Conservation (phyloP, 2,113 vertebrate genomes). For the Xiphophorus couchianus region DNA sequence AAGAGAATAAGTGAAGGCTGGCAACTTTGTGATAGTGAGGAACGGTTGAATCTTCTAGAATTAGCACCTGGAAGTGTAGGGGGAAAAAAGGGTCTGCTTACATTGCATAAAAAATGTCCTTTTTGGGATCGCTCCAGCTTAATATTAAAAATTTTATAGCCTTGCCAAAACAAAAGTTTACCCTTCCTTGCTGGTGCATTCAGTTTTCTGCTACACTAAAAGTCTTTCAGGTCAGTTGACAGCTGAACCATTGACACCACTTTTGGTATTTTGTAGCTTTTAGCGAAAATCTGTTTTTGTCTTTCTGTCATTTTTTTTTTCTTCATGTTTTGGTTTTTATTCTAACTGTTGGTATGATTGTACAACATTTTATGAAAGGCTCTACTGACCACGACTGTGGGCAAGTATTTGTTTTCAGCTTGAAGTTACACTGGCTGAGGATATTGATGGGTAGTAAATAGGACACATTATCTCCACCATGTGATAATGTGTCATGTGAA, state of each 20-base stretch:
- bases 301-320: too few species aligned
- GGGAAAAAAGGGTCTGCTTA: neutral
- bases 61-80: neutral
- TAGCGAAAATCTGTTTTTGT: too few species aligned
- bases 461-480: too few species aligned
- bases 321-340: too few species aligned
- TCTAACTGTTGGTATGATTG: too few species aligned
- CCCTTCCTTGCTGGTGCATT: neutral
- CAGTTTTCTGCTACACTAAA: neutral
- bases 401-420: too few species aligned
- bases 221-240: neutral
- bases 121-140: neutral
- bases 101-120: neutral
- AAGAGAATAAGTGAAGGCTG: neutral
- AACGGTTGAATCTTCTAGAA: neutral
- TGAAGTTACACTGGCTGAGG: too few species aligned
- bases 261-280: too few species aligned
- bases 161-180: neutral
- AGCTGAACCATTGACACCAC: neutral
- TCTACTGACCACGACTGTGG: too few species aligned
- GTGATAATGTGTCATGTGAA: too few species aligned
- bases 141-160: neutral
- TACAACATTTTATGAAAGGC: too few species aligned
- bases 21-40: neutral
- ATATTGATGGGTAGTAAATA: too few species aligned